A percentile compares a stretch with the other conserved stretches of the same genome.
Evolutionary conservation across 2,113 vertebrate species (phyloP).

Genomic region (Thamnophis sirtalis): DNA sequence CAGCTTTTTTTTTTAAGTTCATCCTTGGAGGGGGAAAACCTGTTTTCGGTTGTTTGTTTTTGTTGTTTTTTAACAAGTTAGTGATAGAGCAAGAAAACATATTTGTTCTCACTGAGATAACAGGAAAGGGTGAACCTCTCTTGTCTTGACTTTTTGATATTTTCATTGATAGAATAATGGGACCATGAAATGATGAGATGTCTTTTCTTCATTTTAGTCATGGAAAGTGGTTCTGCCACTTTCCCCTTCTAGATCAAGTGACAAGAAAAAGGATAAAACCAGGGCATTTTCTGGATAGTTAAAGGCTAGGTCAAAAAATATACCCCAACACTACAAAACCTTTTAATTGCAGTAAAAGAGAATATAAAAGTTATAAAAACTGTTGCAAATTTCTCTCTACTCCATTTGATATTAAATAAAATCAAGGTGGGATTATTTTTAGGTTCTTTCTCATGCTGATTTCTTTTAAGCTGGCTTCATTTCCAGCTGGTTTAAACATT

Average conservation of each 20-base stretch:
- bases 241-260: not conserved
- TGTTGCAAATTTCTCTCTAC: not conserved
- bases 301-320: not conserved
- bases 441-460: not conserved
- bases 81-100: not conserved
- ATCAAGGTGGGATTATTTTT: not conserved
- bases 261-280: not conserved
- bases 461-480: not conserved
- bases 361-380: not conserved
- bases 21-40: not conserved
- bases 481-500: not conserved
- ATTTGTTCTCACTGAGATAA: not conserved
- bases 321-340: not conserved
- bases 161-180: not conserved
- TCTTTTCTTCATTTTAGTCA: not conserved
- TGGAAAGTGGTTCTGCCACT: not conserved
- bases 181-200: not conserved
- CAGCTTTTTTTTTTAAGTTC: not conserved
- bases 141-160: not conserved
- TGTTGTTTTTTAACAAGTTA: not conserved
- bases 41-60: not conserved
- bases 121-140: not conserved
- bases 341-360: not conserved
- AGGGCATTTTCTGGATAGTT: not conserved
- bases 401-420: not conserved